Evolutionary conservation across 2,113 vertebrate species (phyloP).

Genomic region (Gambusia affinis): DNA sequence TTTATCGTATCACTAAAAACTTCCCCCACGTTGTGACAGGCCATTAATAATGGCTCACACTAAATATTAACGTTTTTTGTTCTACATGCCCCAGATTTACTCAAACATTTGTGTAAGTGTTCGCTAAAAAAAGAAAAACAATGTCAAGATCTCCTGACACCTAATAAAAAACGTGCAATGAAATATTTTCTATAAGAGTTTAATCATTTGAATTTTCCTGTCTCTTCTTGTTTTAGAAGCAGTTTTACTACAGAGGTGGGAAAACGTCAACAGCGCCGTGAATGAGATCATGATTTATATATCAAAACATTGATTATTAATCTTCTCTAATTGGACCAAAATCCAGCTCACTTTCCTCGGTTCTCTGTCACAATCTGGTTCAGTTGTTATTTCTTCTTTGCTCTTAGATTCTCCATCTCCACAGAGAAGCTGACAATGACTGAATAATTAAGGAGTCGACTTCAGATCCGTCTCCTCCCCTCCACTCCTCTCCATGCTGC

Average conservation of each 20-base stretch:
- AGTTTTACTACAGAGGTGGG: neutral
- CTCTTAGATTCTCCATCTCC: neutral
- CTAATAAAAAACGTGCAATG: neutral
- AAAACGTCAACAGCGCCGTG: neutral
- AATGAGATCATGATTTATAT: neutral
- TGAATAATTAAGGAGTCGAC: neutral
- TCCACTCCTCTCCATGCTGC: neutral
- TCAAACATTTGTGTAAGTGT: neutral
- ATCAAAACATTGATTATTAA: too few species aligned
- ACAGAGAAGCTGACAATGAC: neutral
- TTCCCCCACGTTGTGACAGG: neutral
- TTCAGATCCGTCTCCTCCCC: neutral
- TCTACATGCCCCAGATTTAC: neutral
- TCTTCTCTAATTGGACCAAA: neutral
- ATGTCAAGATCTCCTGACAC: neutral
- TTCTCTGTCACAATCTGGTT: neutral
- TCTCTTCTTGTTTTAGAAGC: neutral
- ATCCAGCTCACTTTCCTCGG: neutral
- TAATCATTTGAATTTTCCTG: neutral
- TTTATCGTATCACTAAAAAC: neutral
- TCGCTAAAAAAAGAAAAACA: neutral
- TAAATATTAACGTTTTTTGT: conserved; percentile 7
- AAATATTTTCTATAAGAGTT: neutral
- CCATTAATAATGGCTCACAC: conserved; percentile 8
- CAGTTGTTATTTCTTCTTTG: neutral